Percentiles rank a stretch among this genome's conserved stretches.
Conservation (phyloP, 2,113 vertebrate species). For the Psettodes erumei region DNA sequence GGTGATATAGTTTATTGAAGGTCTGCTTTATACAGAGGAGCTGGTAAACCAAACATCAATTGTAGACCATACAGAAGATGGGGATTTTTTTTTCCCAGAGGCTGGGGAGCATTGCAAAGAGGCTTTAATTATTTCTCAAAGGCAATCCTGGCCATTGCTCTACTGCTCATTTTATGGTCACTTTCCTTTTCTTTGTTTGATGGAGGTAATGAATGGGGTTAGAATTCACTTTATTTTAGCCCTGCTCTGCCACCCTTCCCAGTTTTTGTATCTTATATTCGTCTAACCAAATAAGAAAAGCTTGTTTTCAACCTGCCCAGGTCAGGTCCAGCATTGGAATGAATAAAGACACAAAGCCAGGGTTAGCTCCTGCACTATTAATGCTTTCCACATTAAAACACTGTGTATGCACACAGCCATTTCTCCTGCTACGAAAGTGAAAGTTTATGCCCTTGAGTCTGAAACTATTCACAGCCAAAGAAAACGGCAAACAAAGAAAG, state of each 20-base stretch:
- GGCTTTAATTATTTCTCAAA: constrained; percentile 81
- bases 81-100: constrained; percentile 44
- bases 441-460: constrained; percentile 31
- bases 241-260: constrained; percentile 36
- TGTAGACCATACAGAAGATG: constrained; percentile 62
- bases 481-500: too few relatives aligned
- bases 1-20: constrained; percentile 83
- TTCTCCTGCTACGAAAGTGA: background rate
- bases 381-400: constrained; percentile 19
- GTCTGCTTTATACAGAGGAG: constrained; percentile 73
- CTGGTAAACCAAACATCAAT: constrained; percentile 79
- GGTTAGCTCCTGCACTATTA: too few relatives aligned
- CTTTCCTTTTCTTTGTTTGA: constrained; percentile 59
- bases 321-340: constrained; percentile 36
- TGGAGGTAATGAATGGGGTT: constrained; percentile 69
- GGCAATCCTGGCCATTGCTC: constrained; percentile 63
- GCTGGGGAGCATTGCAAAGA: constrained; percentile 64
- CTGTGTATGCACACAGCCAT: background rate
- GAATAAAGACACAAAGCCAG: constrained; percentile 7
- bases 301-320: constrained; percentile 49
- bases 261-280: constrained; percentile 68
- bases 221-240: constrained; percentile 68
- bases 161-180: constrained; percentile 61
- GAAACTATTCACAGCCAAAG: background rate
- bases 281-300: constrained; percentile 50